Conservation (phyloP, 2,888 invertebrate species). For the Zhuqinia jingwanae region DNA sequence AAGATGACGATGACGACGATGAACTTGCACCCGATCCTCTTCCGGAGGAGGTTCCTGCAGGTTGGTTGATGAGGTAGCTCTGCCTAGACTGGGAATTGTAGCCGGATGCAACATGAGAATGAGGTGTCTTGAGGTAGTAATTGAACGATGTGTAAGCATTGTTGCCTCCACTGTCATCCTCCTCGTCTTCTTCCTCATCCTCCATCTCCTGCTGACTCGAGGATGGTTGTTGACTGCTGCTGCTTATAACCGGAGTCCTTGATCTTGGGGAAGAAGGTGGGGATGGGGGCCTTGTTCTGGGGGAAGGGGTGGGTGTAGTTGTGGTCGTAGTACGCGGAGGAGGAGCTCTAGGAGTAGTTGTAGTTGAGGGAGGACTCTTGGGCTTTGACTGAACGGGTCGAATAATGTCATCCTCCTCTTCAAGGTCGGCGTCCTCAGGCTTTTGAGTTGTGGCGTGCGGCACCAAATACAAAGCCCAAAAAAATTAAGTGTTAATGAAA, state of each 20-base stretch:
- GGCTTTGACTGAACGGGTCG: slow-evolving; percentile 80
- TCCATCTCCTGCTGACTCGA: slow-evolving; percentile 48
- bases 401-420: slow-evolving; percentile 81
- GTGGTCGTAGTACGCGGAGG: slow-evolving; percentile 70
- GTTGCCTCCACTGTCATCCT: slow-evolving; percentile 28
- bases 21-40: neutral
- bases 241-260: slow-evolving; percentile 41
- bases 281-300: slow-evolving; percentile 79
- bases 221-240: slow-evolving; percentile 21
- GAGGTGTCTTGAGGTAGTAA: slow-evolving; percentile 78
- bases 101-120: slow-evolving; percentile 77
- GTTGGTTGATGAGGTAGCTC: slow-evolving; percentile 76
- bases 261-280: slow-evolving; percentile 59
- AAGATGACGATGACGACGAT: neutral
- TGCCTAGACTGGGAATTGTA: slow-evolving; percentile 78
- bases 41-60: slow-evolving; percentile 38
- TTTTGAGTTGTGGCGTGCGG: slow-evolving; percentile 80
- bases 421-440: slow-evolving; percentile 67
- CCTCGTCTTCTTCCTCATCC: slow-evolving; percentile 56
- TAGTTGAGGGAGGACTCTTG: slow-evolving; percentile 79
- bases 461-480: too few species aligned
- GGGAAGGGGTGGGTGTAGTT: slow-evolving; percentile 76
- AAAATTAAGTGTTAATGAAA: too few species aligned
- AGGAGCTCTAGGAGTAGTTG: slow-evolving; percentile 74
- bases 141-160: slow-evolving; percentile 77